Evolutionary conservation across 2,113 vertebrate species (phyloP).

Genomic region (Lethenteron camtschaticum): DNA sequence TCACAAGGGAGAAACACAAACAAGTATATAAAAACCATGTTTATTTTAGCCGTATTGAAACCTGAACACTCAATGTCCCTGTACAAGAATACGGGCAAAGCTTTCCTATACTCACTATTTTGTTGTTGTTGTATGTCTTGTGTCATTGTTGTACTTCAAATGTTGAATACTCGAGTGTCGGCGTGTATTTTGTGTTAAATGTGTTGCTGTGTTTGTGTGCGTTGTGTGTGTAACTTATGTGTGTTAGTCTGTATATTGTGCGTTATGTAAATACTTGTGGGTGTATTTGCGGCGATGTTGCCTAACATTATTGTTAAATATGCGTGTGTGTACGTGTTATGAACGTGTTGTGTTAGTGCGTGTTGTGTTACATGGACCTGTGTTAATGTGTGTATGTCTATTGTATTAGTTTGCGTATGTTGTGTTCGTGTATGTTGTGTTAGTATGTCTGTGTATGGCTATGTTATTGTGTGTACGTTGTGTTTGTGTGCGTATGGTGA

Average conservation of each 20-base stretch:
- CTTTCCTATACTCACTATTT: too few relatives aligned
- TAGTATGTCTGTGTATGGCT: background rate
- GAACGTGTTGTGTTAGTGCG: background rate
- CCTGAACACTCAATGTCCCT: too few relatives aligned
- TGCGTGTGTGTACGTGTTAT: conserved; percentile 2
- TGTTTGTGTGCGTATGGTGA: background rate
- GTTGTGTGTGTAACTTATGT: background rate
- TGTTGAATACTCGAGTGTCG: background rate
- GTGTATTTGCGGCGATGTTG: background rate
- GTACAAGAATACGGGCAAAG: too few relatives aligned
- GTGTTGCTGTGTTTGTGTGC: background rate
- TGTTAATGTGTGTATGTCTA: background rate
- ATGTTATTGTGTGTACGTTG: conserved; percentile 1
- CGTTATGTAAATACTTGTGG: background rate
- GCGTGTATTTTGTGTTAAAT: background rate
- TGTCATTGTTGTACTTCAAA: too few relatives aligned
- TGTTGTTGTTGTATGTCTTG: too few relatives aligned
- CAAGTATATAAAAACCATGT: too few relatives aligned
- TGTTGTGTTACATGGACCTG: background rate
- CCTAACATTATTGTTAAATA: background rate
- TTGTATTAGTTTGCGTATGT: background rate
- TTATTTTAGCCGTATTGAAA: too few relatives aligned
- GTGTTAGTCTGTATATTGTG: background rate
- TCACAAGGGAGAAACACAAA: too few relatives aligned
- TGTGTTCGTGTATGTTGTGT: background rate